A percentile compares a stretch with the other conserved stretches of the same genome.
phyloP scores from a whole-genome alignment of 2,113 vertebrate species.

The Dasypus novemcinctus region DNA sequence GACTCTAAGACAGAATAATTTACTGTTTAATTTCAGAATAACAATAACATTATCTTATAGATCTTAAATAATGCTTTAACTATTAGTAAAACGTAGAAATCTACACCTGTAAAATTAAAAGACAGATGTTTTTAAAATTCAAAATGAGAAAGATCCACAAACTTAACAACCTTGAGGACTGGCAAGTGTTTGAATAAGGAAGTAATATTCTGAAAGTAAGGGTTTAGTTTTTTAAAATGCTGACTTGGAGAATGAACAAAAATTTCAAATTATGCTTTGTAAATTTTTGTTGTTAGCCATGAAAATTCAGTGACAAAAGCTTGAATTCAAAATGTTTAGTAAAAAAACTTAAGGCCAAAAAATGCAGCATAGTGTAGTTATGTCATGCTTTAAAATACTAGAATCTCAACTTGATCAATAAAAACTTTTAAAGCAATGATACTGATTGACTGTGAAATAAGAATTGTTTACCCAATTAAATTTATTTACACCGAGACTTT shows the following conservation, averaged over 20 bases:
- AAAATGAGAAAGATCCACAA: neutral
- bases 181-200: neutral
- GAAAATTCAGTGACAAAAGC: neutral
- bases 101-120: neutral
- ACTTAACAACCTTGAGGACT: neutral
- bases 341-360: neutral
- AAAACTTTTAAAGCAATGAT: neutral
- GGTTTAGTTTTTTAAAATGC: neutral
- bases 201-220: slow-evolving; percentile 9
- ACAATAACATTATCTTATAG: neutral
- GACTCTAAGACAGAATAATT: neutral
- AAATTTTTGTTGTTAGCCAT: neutral
- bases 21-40: slow-evolving; percentile 3
- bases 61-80: neutral
- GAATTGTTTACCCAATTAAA: neutral
- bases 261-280: neutral
- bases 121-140: neutral
- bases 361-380: neutral
- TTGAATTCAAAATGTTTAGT: neutral
- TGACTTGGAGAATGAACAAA: neutral
- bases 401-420: neutral
- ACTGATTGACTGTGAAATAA: neutral
- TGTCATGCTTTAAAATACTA: slow-evolving; percentile 18
- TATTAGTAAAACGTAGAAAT: too few species aligned
- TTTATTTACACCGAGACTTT: neutral